Evolutionary conservation across 2,797 vertebrate genomes (phyloP), one percentile per base, ranked within the genome.

Genomic region (Acrossocheilus fasciatus): DNA sequence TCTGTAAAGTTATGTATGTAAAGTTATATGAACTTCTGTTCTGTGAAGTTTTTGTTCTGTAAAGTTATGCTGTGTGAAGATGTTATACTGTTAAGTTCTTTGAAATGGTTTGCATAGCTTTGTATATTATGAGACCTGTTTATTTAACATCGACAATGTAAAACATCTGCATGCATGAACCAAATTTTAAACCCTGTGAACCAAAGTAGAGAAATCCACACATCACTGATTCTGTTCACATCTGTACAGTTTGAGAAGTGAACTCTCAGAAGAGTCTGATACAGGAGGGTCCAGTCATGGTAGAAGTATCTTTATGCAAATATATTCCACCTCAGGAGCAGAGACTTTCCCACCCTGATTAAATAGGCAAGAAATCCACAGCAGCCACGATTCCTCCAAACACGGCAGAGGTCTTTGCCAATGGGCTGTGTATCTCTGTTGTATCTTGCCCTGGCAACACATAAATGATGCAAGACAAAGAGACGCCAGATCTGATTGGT

Each of bases 391-490:
- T 85, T 85, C 47, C 80, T 85, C 75, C 74, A 83, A 87, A 86
- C 20, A 68, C 30, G 43, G 62, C 52, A 54, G 45, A 87, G 80
- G 77, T 92, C 88, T 93, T 91, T 88, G 92, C 80, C 87, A 87
- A 87, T 39, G 68, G 78, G 80, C 82, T 84, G 76, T 84, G 81
- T 73, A 87, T 89, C 92, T 91, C 91, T 92, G 92, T 93, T 92
- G 91, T 91, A 91, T 90, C 82, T 83, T 91, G 90, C 87, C 91
- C 89, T 89, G 90, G 90, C 91, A 89, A 86, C 86, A 91, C 92
- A 95, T 95, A 91, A 95, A 95, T 94, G 93, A 95, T 93, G 92
- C 90, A 93, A 90, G 85, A 92, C 91, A 91, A 91, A 93, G 89
- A 89, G 88, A 75, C 88, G 91, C 90, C 92, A 93, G 91, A 90